Percentiles rank a stretch among this genome's conserved stretches.
Conservation (phyloP, 2,113 vertebrate species). For the Plotosus lineatus region DNA sequence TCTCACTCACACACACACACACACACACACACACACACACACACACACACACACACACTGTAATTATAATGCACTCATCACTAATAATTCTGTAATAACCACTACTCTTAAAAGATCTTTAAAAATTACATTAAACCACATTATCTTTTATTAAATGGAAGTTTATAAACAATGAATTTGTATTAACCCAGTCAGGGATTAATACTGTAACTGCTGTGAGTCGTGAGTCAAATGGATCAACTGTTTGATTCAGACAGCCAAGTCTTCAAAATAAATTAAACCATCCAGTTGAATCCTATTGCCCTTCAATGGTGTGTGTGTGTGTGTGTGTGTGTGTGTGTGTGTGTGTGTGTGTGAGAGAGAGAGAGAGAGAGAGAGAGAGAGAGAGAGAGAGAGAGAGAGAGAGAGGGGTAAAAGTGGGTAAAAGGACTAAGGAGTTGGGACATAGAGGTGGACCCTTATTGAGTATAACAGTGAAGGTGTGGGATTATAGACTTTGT, state of each 20-base stretch:
- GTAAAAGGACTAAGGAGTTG: constrained; percentile 61
- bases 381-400: too few relatives aligned
- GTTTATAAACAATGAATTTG: not conserved
- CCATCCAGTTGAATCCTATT: not conserved
- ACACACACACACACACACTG: not conserved
- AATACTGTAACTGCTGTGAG: not conserved
- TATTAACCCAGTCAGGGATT: not conserved
- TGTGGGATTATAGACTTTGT: constrained; percentile 39
- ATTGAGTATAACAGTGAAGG: constrained; percentile 45
- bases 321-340: constrained; percentile 56
- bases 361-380: too few relatives aligned
- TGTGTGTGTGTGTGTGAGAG: constrained; percentile 57
- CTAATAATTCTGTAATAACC: not conserved
- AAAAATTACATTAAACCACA: not conserved
- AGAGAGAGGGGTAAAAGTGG: constrained; percentile 51
- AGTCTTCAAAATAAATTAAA: not conserved
- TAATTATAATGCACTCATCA: not conserved
- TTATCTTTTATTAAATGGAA: not conserved
- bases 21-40: not conserved
- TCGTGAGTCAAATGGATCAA: not conserved
- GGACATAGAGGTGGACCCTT: constrained; percentile 57
- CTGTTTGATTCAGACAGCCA: not conserved
- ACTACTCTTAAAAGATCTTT: not conserved
- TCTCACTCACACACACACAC: not conserved
- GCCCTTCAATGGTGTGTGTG: constrained; percentile 53